These are phyloP conservation scores for Neocloeon triangulifer DNA, from an alignment of 1,140 invertebrate genomes.

Conservation along the genomic window DNA sequence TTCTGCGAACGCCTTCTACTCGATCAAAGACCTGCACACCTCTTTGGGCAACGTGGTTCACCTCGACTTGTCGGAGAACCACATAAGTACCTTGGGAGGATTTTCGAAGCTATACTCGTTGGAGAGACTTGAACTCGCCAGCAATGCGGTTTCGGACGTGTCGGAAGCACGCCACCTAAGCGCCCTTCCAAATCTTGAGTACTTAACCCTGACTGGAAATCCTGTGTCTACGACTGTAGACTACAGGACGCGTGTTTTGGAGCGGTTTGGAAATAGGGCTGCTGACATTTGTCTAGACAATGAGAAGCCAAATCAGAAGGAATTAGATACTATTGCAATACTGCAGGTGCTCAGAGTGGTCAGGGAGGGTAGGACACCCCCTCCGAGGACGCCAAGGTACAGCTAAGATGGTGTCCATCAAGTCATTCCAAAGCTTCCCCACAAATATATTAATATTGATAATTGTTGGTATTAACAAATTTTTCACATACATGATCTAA, in stretches of 20 bases:
- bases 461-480: too few relatives aligned
- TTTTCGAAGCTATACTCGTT: constrained; percentile 69
- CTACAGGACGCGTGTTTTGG: constrained; percentile 74
- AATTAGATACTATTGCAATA: constrained; percentile 75
- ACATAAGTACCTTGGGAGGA: constrained; percentile 45
- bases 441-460: too few relatives aligned
- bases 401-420: too few relatives aligned
- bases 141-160: constrained; percentile 59
- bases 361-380: constrained; percentile 27
- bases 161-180: constrained; percentile 60
- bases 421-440: too few relatives aligned
- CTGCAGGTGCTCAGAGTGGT: constrained; percentile 60
- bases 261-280: constrained; percentile 54
- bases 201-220: constrained; percentile 68
- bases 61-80: constrained; percentile 73
- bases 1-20: constrained; percentile 41
- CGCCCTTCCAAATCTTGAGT: constrained; percentile 63
- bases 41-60: constrained; percentile 72
- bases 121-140: constrained; percentile 62
- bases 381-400: background rate
- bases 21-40: constrained; percentile 55
- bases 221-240: constrained; percentile 67
- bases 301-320: constrained; percentile 61
- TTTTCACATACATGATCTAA: too few relatives aligned
- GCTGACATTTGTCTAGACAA: constrained; percentile 64